Evolutionary conservation across 2,888 invertebrate genomes (phyloP).

Genomic region (Tryphoninae sp.): DNA sequence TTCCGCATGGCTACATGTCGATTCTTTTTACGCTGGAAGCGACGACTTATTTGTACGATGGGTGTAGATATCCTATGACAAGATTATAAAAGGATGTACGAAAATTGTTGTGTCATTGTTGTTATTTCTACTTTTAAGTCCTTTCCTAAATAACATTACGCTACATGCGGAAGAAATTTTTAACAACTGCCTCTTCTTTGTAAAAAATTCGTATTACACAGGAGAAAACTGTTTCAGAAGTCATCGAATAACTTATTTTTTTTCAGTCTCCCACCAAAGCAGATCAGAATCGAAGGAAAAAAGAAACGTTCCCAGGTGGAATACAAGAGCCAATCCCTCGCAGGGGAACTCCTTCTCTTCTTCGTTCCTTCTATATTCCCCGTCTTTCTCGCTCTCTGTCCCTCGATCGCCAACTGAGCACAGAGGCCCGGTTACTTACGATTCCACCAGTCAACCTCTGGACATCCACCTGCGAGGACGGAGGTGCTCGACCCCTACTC

Average conservation of each 20-base stretch:
- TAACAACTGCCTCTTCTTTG: too few relatives aligned
- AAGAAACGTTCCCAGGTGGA: constrained; percentile 66
- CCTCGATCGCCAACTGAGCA: constrained; percentile 67
- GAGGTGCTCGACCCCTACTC: constrained; percentile 78
- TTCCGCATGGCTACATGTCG: neutral
- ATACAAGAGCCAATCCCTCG: constrained; percentile 71
- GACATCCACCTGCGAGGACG: constrained; percentile 80
- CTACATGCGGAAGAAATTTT: too few relatives aligned
- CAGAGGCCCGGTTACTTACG: constrained; percentile 76
- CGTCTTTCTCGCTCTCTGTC: constrained; percentile 67
- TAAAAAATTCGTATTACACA: neutral
- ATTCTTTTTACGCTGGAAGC: constrained; percentile 32
- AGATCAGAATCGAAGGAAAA: constrained; percentile 32
- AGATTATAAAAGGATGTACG: constrained; percentile 54
- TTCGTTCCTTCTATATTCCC: constrained; percentile 59
- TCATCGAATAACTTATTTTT: neutral
- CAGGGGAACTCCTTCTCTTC: constrained; percentile 64
- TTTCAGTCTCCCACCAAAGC: constrained; percentile 53
- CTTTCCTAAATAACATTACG: neutral
- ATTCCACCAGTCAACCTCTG: constrained; percentile 80
- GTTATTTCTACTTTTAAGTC: constrained; percentile 36
- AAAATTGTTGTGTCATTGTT: constrained; percentile 30
- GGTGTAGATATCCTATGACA: constrained; percentile 42
- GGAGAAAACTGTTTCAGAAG: constrained; percentile 3
- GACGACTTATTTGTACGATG: constrained; percentile 52